Evolutionary conservation across 2,888 invertebrate species (phyloP).

Genomic region (Oxycera nigricornis): DNA sequence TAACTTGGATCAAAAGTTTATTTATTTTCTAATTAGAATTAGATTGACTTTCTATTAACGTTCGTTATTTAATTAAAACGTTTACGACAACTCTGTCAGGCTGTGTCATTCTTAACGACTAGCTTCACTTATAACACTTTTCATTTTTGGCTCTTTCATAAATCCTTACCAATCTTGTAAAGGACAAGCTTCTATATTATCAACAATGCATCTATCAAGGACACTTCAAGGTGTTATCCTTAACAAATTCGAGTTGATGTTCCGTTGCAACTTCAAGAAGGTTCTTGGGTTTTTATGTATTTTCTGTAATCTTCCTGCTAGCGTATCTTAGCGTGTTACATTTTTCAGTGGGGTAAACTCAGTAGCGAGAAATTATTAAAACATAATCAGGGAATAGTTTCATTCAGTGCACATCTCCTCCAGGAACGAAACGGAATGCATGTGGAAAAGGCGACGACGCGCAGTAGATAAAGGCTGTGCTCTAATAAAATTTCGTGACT

Average conservation of each 20-base stretch:
- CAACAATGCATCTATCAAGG: conserved; percentile 13
- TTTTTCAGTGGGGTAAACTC: conserved; percentile 12
- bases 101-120: too few relatives aligned
- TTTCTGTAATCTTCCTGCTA: background rate
- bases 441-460: background rate
- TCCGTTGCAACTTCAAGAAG: background rate
- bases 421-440: background rate
- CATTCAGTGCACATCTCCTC: background rate
- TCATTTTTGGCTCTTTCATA: background rate
- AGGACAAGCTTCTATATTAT: background rate
- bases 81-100: too few relatives aligned
- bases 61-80: too few relatives aligned
- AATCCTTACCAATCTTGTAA: background rate
- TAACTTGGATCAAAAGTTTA: too few relatives aligned
- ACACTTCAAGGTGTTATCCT: conserved; percentile 23
- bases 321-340: background rate
- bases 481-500: conserved; percentile 29
- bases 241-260: conserved; percentile 10
- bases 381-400: conserved; percentile 29
- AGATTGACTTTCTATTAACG: too few relatives aligned
- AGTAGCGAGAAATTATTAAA: conserved; percentile 11
- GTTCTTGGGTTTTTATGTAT: background rate
- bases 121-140: too few relatives aligned
- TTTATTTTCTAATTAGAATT: too few relatives aligned
- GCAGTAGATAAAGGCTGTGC: background rate